phyloP scores from a whole-genome alignment of 1,140 invertebrate species.

The Euura saliciscinereae region DNA sequence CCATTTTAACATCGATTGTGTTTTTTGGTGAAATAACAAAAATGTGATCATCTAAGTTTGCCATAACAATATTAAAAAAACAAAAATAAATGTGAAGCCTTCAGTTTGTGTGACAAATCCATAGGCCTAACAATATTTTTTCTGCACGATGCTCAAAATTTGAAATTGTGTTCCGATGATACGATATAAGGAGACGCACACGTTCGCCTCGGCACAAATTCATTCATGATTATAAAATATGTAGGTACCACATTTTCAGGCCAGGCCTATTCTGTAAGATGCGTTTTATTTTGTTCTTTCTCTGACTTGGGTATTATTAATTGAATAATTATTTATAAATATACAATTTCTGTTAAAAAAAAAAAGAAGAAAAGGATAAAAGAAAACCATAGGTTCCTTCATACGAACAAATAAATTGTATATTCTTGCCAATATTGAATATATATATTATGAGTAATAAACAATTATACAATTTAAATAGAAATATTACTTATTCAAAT shows the following conservation, averaged over 20 bases:
- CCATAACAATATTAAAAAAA: not conserved
- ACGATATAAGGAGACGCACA: constrained; percentile 31
- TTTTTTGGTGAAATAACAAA: not conserved
- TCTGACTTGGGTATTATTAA: not conserved
- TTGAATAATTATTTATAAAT: constrained; percentile 24
- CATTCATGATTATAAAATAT: constrained; percentile 19
- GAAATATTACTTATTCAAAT: constrained; percentile 22
- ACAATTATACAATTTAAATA: constrained; percentile 44
- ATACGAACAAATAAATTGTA: constrained; percentile 44
- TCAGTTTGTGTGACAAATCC: not conserved
- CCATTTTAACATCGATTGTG: not conserved
- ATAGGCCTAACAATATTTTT: not conserved
- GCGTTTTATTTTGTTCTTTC: not conserved
- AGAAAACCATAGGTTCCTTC: constrained; percentile 25
- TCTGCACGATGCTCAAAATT: constrained; percentile 23
- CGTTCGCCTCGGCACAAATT: constrained; percentile 39
- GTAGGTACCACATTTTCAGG: constrained; percentile 39
- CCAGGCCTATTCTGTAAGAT: constrained; percentile 58
- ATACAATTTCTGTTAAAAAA: constrained; percentile 26
- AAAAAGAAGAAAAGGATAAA: too few species aligned
- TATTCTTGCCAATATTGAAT: constrained; percentile 50
- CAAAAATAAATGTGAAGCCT: too few species aligned
- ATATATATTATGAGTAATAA: constrained; percentile 44
- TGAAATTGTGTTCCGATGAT: constrained; percentile 19
- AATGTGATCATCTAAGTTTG: not conserved